Evolutionary conservation across 92 coral and sea anemone species (phyloP).

Genomic region (Palythoa grandiflora): DNA sequence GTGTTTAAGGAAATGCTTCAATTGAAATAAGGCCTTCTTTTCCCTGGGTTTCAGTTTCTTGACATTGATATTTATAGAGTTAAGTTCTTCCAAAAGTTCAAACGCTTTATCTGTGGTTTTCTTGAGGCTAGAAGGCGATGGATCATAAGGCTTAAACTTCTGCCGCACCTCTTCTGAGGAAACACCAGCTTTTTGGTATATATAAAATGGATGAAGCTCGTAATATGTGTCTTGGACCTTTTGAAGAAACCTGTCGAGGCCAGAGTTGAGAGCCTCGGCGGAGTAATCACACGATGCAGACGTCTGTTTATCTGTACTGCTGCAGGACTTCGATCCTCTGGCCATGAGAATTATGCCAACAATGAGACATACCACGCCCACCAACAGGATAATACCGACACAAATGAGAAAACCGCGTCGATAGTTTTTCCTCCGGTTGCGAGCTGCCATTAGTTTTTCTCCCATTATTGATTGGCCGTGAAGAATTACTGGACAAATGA

Average conservation of each 20-base stretch:
- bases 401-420: slow-evolving; percentile 39
- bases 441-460: not conserved
- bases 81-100: slow-evolving; percentile 62
- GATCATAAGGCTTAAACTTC: slow-evolving; percentile 72
- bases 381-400: slow-evolving; percentile 40
- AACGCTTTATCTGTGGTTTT: slow-evolving; percentile 68
- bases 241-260: slow-evolving; percentile 76
- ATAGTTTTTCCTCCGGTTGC: no score
- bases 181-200: slow-evolving; percentile 61
- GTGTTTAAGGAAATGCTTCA: slow-evolving; percentile 74
- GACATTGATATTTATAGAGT: slow-evolving; percentile 41
- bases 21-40: slow-evolving; percentile 75
- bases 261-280: slow-evolving; percentile 68
- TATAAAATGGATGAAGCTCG: slow-evolving; percentile 66
- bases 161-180: slow-evolving; percentile 60
- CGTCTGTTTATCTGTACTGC: not conserved
- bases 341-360: slow-evolving; percentile 28
- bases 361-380: slow-evolving; percentile 38
- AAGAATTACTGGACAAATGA: not conserved
- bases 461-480: not conserved
- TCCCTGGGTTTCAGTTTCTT: slow-evolving; percentile 76
- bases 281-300: slow-evolving; percentile 59
- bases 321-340: slow-evolving; percentile 12
- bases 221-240: slow-evolving; percentile 76
- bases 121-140: slow-evolving; percentile 73